Evolutionary conservation across 1,140 invertebrate species (phyloP).

Genomic region (Campoletis sonorensis): DNA sequence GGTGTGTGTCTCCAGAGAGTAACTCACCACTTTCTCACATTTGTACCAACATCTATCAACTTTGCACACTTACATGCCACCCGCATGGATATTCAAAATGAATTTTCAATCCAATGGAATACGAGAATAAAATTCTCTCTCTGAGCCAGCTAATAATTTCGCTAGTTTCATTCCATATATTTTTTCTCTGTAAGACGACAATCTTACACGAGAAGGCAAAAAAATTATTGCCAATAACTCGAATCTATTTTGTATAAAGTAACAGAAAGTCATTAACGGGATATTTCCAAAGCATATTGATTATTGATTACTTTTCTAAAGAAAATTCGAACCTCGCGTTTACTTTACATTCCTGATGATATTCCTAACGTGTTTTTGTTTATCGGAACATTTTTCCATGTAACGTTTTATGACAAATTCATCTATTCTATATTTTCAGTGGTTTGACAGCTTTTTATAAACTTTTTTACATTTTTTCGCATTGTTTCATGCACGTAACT

Average conservation of each 20-base stretch:
- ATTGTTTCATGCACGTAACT: too few species aligned
- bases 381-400: too few species aligned
- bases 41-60: neutral
- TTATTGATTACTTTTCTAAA: too few species aligned
- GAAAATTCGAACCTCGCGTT: too few species aligned
- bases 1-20: neutral
- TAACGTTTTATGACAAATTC: too few species aligned
- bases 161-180: neutral
- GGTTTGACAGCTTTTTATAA: too few species aligned
- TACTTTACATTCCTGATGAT: too few species aligned
- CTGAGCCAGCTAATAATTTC: constrained; percentile 9
- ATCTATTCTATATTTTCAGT: too few species aligned
- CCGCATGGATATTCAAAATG: constrained; percentile 1
- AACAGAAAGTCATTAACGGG: too few species aligned
- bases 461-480: too few species aligned
- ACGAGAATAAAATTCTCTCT: neutral
- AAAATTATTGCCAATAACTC: neutral
- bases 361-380: too few species aligned
- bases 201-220: neutral
- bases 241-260: neutral
- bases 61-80: neutral
- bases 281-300: too few species aligned
- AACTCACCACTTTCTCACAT: neutral
- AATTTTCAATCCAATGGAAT: neutral
- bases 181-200: neutral